Percentiles rank a stretch among this genome's conserved stretches.
phyloP scores from a whole-genome alignment of 2,888 invertebrate genomes.

The Mesorhabditis belari region DNA sequence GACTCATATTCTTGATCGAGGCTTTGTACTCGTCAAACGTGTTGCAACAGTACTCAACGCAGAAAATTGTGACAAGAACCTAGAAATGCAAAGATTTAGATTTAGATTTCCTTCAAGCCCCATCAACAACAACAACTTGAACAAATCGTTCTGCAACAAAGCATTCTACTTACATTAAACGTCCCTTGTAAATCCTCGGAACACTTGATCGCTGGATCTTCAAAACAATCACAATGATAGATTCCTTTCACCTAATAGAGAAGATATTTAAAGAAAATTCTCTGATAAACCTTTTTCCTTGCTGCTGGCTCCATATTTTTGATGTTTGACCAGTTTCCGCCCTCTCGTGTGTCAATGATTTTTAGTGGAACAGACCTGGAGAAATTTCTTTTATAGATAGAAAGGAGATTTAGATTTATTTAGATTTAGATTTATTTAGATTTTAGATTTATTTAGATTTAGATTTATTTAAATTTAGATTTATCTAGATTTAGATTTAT shows the following conservation, averaged over 20 bases:
- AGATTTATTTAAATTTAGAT: too few species aligned
- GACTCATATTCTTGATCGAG: constrained; percentile 29
- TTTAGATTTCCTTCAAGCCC: too few species aligned
- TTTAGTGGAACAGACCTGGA: constrained; percentile 8
- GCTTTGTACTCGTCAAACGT: constrained; percentile 36
- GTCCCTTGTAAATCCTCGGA: constrained; percentile 25
- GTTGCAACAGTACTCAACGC: constrained; percentile 48
- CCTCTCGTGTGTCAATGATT: constrained; percentile 34
- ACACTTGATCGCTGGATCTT: constrained; percentile 33
- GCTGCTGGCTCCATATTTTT: constrained; percentile 7
- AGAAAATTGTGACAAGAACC: constrained; percentile 46
- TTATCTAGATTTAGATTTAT: too few species aligned
- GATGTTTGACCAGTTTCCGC: constrained; percentile 20
- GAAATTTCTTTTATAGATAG: too few species aligned
- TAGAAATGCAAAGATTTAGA: too few species aligned
- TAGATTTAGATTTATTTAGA: too few species aligned
- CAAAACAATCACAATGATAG: constrained; percentile 43
- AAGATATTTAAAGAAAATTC: neutral
- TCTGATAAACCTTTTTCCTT: neutral
- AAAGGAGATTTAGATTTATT: too few species aligned
- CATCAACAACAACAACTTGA: too few species aligned
- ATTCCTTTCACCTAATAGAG: constrained; percentile 27
- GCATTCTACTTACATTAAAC: constrained; percentile 31
- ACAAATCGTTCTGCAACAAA: too few species aligned
- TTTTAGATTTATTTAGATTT: too few species aligned